Evolutionary conservation across 2,113 vertebrate genomes (phyloP), one percentile per base, ranked within the genome.

Genomic region (Morone chrysops): DNA sequence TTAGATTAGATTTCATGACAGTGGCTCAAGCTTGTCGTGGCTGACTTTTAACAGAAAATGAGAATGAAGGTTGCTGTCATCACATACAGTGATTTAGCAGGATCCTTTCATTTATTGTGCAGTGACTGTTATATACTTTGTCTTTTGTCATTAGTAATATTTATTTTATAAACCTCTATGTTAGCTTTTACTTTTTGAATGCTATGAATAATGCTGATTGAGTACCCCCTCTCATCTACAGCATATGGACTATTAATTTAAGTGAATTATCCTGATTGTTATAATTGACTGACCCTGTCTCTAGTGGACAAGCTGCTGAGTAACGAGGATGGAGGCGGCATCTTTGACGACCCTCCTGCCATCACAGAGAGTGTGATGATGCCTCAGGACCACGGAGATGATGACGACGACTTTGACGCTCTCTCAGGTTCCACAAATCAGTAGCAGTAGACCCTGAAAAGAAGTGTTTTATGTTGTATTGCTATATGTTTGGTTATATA

Each of bases 271-370:
- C 17, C 40, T 59, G 18, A 38, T 22, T 8, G 54, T 10, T 50
- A 22, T 47, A 45, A 68, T 11, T 77, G 18, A 50, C 65, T 25
- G 3, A 57, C 1, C 31, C 22, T 22, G 7, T 22, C 9, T 76
- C 22, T 78, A 99, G 98, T 98, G 95, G 98, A 99, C 91, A 99
- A 99, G 83, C 97, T 99, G 76, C 95, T 99, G 81, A 98, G 97
- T 86, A 97, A 97, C 53, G 95, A 95, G 57, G 97, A 97, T 6
- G 98, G 97, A 66, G 97, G 96, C 0, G 97, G 98, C 25, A 99
- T 99, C 82, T 99, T 99, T 83, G 98, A 99, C 12, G 98, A 99
- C 61, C 97, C 97, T 4, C 97, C 97, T 17, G 96, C 96, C 4
- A 95, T 99, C 79, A 92, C 97, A 7, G 97, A 97, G 90, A 94